Evolutionary conservation across 92 coral and sea anemone genomes (phyloP).

Genomic region (Palythoa grandis): DNA sequence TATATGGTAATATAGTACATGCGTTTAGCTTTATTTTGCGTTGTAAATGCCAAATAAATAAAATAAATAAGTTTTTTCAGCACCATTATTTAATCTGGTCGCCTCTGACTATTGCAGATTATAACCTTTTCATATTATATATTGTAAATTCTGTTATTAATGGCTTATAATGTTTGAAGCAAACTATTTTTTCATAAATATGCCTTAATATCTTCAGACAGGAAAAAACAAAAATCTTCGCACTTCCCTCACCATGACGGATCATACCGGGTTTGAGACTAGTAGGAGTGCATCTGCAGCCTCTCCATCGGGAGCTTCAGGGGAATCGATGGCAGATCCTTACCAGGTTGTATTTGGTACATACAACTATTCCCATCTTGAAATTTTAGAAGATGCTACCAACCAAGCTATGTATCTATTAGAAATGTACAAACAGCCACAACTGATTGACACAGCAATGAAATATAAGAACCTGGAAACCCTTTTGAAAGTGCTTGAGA

Average conservation of each 20-base stretch:
- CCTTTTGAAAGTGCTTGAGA: constrained; percentile 53
- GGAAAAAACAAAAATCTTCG: neutral
- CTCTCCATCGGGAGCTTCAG: neutral
- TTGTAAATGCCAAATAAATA: no score
- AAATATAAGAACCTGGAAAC: constrained; percentile 61
- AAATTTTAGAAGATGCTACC: constrained; percentile 63
- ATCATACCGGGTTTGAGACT: neutral
- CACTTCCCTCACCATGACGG: neutral
- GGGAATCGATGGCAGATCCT: constrained; percentile 11
- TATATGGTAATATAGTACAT: no score
- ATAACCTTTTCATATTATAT: no score
- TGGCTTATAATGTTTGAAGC: no score
- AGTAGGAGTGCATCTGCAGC: neutral
- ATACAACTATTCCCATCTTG: constrained; percentile 59
- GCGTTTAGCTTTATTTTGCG: no score
- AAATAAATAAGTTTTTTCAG: no score
- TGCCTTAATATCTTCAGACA: neutral
- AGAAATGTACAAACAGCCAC: constrained; percentile 44
- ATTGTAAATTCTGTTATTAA: no score
- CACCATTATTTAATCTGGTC: no score
- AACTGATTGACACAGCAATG: constrained; percentile 68
- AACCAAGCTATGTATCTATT: constrained; percentile 67
- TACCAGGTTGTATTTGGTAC: constrained; percentile 57
- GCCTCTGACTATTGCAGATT: no score
- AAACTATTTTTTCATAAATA: no score